Evolutionary conservation across 2,113 vertebrate genomes (phyloP).

Genomic region (Pelvicachromis taeniatus): DNA sequence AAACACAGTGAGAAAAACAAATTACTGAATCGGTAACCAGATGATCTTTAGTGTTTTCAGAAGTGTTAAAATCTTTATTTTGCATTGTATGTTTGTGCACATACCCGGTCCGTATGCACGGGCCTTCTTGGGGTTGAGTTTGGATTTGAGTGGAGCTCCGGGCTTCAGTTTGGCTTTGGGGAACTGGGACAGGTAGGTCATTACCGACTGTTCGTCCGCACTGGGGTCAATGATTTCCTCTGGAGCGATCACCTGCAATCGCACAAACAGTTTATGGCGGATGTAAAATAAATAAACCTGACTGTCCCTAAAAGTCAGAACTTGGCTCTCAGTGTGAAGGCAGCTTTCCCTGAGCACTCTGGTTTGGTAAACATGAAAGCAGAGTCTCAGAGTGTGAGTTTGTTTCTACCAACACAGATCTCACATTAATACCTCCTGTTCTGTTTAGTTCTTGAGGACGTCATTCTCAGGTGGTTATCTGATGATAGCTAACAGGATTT

Average conservation of each 20-base stretch:
- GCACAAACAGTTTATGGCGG: not conserved
- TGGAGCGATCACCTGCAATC: constrained; percentile 82
- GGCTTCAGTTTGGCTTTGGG: constrained; percentile 91
- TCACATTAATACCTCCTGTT: not conserved
- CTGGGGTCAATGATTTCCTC: constrained; percentile 90
- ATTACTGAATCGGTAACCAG: not conserved
- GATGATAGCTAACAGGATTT: not conserved
- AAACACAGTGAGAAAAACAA: not conserved
- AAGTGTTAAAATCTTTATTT: not conserved
- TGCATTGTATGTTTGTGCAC: not conserved
- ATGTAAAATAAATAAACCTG: not conserved
- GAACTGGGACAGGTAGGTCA: constrained; percentile 94
- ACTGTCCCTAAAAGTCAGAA: not conserved
- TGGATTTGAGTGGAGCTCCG: constrained; percentile 84
- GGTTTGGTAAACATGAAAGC: not conserved
- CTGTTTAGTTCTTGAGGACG: not conserved
- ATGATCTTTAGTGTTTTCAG: not conserved
- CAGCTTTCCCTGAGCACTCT: not conserved
- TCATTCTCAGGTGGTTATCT: not conserved
- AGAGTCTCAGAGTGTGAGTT: not conserved
- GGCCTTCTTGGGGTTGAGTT: constrained; percentile 86
- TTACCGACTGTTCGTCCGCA: constrained; percentile 87
- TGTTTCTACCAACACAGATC: not conserved
- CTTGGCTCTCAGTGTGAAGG: not conserved
- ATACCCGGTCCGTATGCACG: constrained; percentile 84